phyloP scores from a whole-genome alignment of 2,888 invertebrate species.

The Catocala fraxini region DNA sequence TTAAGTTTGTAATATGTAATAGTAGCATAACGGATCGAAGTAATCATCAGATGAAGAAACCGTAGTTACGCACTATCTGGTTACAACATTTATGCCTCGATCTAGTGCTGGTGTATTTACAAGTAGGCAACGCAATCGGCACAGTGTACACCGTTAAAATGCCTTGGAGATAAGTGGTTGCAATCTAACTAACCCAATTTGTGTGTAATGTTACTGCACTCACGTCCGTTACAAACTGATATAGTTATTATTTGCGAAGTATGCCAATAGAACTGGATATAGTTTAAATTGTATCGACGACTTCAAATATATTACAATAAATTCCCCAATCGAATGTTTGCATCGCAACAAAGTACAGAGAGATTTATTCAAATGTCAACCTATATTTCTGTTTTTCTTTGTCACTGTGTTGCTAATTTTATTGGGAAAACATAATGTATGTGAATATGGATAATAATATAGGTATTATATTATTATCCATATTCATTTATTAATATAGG shows the following conservation, averaged over 20 bases:
- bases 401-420: slow-evolving; percentile 3
- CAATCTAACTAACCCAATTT: slow-evolving; percentile 79
- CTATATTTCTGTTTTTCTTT: neutral
- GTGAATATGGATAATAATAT: too few species aligned
- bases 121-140: slow-evolving; percentile 24
- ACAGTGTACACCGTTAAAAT: slow-evolving; percentile 41
- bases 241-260: slow-evolving; percentile 65
- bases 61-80: neutral
- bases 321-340: neutral
- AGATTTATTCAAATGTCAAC: neutral
- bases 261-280: slow-evolving; percentile 59
- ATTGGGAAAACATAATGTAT: neutral
- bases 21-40: too few species aligned
- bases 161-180: slow-evolving; percentile 73
- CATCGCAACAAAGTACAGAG: neutral
- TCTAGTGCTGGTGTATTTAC: slow-evolving; percentile 18
- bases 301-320: slow-evolving; percentile 6
- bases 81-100: slow-evolving; percentile 8
- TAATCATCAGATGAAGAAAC: slow-evolving; percentile 7
- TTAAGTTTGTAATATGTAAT: too few species aligned
- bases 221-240: slow-evolving; percentile 70
- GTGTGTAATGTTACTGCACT: slow-evolving; percentile 68
- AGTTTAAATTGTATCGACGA: slow-evolving; percentile 24
- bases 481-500: too few species aligned
- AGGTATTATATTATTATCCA: too few species aligned